phyloP scores from a whole-genome alignment of 2,113 vertebrate genomes.

The Struthidea cinerea region DNA sequence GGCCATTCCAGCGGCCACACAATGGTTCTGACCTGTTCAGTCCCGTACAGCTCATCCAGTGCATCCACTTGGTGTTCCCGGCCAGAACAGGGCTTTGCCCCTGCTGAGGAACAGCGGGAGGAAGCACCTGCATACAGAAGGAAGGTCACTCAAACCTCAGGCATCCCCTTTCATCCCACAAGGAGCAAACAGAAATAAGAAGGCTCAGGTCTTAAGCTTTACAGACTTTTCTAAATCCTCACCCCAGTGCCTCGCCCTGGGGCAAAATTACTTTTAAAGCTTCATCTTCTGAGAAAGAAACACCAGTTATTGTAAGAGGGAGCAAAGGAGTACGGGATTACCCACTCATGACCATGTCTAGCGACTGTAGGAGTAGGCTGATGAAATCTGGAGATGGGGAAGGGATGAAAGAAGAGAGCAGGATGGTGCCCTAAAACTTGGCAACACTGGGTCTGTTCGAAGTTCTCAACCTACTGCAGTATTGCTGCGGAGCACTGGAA shows the following conservation, averaged over 20 bases:
- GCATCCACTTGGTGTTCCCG: not conserved
- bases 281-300: not conserved
- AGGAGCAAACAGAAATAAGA: not conserved
- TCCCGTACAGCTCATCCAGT: accelerated
- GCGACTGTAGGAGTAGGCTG: not conserved
- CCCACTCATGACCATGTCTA: accelerated
- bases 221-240: not conserved
- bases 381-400: not conserved
- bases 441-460: not conserved
- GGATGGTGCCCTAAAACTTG: not conserved
- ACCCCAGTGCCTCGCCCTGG: not conserved
- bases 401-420: not conserved
- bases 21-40: not conserved
- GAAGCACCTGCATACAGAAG: not conserved
- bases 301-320: not conserved
- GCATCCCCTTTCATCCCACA: not conserved
- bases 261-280: not conserved
- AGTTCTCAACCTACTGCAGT: not conserved
- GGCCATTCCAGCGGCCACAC: not conserved
- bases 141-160: not conserved
- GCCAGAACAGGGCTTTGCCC: not conserved
- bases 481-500: not conserved
- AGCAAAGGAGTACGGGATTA: not conserved
- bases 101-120: not conserved
- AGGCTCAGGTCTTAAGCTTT: not conserved